These are phyloP conservation scores for Idaea biselata DNA, from an alignment of 2,888 invertebrate genomes.

Conservation along the genomic window DNA sequence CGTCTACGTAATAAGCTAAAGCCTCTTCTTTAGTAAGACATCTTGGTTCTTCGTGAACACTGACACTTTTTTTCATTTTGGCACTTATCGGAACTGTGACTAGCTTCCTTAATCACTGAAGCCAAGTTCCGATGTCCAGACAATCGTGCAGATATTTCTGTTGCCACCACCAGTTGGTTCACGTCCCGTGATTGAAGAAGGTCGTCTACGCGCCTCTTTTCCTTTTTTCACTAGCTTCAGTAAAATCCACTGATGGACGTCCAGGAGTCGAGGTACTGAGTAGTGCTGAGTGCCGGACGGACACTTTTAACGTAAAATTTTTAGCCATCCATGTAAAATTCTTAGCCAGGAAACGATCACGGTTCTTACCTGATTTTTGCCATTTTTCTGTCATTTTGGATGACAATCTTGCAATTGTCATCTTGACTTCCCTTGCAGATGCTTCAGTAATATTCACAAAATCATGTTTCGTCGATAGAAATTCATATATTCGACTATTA, in stretches of 20 bases:
- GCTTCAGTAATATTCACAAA: not conserved
- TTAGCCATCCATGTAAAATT: slow-evolving; percentile 4
- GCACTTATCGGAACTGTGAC: slow-evolving; percentile 12
- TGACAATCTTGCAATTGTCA: not conserved
- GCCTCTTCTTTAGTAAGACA: slow-evolving; percentile 13
- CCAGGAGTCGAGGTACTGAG: not conserved
- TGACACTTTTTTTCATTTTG: slow-evolving; percentile 5
- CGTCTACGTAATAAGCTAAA: slow-evolving; percentile 21
- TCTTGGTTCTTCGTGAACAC: slow-evolving; percentile 6
- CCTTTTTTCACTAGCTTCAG: slow-evolving; percentile 2
- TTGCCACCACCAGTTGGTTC: slow-evolving; percentile 5
- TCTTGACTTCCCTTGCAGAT: slow-evolving; percentile 4
- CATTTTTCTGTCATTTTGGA: slow-evolving; percentile 3
- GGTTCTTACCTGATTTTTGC: not conserved
- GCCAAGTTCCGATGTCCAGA: slow-evolving; percentile 10
- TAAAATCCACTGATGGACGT: not conserved
- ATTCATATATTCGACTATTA: slow-evolving; percentile 7
- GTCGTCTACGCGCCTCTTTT: slow-evolving; percentile 5
- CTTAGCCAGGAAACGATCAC: slow-evolving; percentile 7
- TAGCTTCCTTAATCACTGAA: slow-evolving; percentile 9
- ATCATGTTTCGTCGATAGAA: not conserved
- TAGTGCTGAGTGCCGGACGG: slow-evolving; percentile 3
- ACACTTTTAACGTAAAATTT: slow-evolving; percentile 6
- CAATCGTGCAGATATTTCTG: slow-evolving; percentile 7
- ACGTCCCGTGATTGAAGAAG: slow-evolving; percentile 6